Evolutionary conservation across 2,888 invertebrate genomes (phyloP).

Genomic region (Neelides folsomi): DNA sequence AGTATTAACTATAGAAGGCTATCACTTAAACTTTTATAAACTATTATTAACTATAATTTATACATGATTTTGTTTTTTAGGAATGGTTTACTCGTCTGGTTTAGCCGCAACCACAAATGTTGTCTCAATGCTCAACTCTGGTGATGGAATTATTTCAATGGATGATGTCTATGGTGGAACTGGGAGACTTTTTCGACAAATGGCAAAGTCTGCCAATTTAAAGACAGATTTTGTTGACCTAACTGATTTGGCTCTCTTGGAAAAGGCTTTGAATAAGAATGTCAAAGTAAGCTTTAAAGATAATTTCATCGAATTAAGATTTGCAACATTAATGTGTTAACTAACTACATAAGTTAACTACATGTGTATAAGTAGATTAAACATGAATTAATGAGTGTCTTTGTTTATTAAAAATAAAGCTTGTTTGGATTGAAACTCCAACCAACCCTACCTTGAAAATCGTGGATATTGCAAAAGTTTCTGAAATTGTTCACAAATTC

Average conservation of each 20-base stretch:
- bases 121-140: slow-evolving; percentile 57
- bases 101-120: slow-evolving; percentile 71
- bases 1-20: background rate
- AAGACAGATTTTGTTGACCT: slow-evolving; percentile 44
- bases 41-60: background rate
- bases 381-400: background rate
- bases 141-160: slow-evolving; percentile 47
- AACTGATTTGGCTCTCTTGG: slow-evolving; percentile 38
- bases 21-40: background rate
- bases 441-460: slow-evolving; percentile 48
- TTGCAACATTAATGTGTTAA: too few species aligned
- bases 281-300: slow-evolving; percentile 46
- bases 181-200: slow-evolving; percentile 26
- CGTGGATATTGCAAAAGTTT: slow-evolving; percentile 43
- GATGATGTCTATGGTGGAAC: slow-evolving; percentile 34
- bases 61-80: slow-evolving; percentile 1
- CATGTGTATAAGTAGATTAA: background rate
- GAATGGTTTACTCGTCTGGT: slow-evolving; percentile 64
- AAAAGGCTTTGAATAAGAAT: slow-evolving; percentile 40
- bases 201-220: slow-evolving; percentile 35
- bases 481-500: slow-evolving; percentile 36
- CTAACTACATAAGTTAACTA: too few species aligned
- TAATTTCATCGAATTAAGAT: too few species aligned
- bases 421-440: slow-evolving; percentile 51
- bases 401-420: slow-evolving; percentile 34